Evolutionary conservation across 2,888 invertebrate species (phyloP).

Genomic region (Drepana falcataria): DNA sequence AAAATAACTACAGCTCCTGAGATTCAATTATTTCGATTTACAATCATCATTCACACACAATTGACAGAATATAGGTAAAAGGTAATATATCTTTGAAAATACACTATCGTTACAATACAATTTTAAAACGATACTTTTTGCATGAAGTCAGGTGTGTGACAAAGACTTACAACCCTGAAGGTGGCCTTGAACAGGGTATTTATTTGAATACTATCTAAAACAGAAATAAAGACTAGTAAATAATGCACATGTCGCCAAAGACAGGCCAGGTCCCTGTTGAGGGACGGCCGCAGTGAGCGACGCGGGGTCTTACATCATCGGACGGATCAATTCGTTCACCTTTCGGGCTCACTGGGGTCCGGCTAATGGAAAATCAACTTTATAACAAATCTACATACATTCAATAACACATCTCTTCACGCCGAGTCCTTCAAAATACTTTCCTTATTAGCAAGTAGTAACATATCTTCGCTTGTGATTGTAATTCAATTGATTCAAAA

Average conservation of each 20-base stretch:
- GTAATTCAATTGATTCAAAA: background rate
- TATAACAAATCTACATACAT: background rate
- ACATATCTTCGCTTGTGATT: background rate
- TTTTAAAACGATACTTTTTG: too few species aligned
- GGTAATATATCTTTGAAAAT: too few species aligned
- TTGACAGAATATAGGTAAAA: too few species aligned
- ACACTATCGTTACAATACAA: too few species aligned
- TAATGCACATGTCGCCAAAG: slow-evolving; percentile 7
- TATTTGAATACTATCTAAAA: background rate
- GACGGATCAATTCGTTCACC: slow-evolving; percentile 71
- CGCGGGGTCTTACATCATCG: slow-evolving; percentile 61
- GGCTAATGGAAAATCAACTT: slow-evolving; percentile 15
- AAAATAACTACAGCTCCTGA: background rate
- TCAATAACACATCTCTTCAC: background rate
- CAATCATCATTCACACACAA: too few species aligned
- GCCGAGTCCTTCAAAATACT: too few species aligned
- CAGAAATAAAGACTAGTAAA: background rate
- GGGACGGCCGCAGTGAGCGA: slow-evolving; percentile 44
- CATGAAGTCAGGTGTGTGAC: too few species aligned
- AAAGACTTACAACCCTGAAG: too few species aligned
- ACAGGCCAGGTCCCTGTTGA: slow-evolving; percentile 10
- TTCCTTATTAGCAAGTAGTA: background rate
- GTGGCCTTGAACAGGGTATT: background rate
- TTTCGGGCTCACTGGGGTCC: slow-evolving; percentile 33
- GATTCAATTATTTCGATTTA: background rate